A percentile compares a stretch with the other conserved stretches of the same genome.
Conservation (phyloP, 2,113 vertebrate species). For the Oryzias curvinotus region DNA sequence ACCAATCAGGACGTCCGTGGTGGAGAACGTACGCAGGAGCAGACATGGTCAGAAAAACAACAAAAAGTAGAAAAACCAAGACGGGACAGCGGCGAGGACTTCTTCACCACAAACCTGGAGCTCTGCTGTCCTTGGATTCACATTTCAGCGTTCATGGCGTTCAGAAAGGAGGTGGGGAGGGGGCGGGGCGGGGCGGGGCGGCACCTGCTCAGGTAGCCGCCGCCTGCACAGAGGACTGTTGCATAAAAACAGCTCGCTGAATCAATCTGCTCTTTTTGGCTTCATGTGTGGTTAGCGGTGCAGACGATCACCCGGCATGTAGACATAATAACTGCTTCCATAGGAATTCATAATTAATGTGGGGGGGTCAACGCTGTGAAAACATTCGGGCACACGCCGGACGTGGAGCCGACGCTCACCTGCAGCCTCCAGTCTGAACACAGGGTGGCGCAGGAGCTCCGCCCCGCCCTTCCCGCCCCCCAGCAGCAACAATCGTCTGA, state of each 20-base stretch:
- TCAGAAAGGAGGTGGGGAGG: slow-evolving; percentile 64
- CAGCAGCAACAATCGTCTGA: too few species aligned
- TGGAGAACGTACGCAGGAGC: slow-evolving; percentile 63
- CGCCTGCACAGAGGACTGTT: slow-evolving; percentile 57
- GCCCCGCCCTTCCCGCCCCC: too few species aligned
- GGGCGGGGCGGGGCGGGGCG: slow-evolving; percentile 55
- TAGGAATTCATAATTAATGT: slow-evolving; percentile 60
- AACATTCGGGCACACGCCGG: background rate
- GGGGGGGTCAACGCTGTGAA: slow-evolving; percentile 3
- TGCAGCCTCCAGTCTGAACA: too few species aligned
- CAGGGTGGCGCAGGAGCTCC: too few species aligned
- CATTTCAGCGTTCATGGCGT: slow-evolving; percentile 78
- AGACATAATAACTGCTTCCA: slow-evolving; percentile 28
- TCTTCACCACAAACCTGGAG: slow-evolving; percentile 78
- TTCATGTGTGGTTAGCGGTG: slow-evolving; percentile 28
- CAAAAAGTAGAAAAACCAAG: slow-evolving; percentile 53
- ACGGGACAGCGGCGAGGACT: slow-evolving; percentile 72
- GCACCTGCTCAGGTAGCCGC: slow-evolving; percentile 70
- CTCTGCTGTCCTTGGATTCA: slow-evolving; percentile 74
- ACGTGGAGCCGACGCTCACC: too few species aligned
- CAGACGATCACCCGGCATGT: too few species aligned
- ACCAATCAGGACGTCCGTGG: slow-evolving; percentile 65
- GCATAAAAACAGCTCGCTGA: slow-evolving; percentile 46
- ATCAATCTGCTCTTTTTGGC: slow-evolving; percentile 70
- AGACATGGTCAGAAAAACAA: slow-evolving; percentile 59